phyloP scores from a whole-genome alignment of 2,888 invertebrate genomes.

The Gonocerus acuteangulatus region DNA sequence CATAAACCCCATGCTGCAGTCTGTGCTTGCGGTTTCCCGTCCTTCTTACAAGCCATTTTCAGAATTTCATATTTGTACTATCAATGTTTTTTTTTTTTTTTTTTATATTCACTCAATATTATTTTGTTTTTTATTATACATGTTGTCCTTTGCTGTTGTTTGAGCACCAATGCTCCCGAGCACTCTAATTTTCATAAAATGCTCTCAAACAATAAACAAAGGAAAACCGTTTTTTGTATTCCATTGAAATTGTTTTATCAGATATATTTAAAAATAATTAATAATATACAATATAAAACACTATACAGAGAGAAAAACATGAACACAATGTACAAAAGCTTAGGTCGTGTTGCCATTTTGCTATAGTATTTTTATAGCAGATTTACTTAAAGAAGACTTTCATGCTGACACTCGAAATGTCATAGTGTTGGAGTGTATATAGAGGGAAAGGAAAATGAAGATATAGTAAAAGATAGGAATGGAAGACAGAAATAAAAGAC shows the following conservation, averaged over 20 bases:
- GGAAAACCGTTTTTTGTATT: not conserved
- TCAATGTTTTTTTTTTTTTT: slow-evolving; percentile 3
- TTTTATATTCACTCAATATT: slow-evolving; percentile 5
- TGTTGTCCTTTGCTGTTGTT: not conserved
- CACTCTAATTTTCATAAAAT: not conserved
- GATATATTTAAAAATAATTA: slow-evolving; percentile 4
- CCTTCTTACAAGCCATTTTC: slow-evolving; percentile 38
- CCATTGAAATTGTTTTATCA: not conserved
- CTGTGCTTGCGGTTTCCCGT: slow-evolving; percentile 38
- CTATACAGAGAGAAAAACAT: slow-evolving; percentile 19
- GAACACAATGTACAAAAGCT: slow-evolving; percentile 26
- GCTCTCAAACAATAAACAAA: not conserved
- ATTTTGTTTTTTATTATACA: not conserved
- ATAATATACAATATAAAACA: slow-evolving; percentile 22
- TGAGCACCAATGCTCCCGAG: not conserved
- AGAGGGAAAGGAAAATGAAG: slow-evolving; percentile 21
- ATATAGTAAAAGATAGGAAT: slow-evolving; percentile 4
- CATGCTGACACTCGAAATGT: slow-evolving; percentile 31
- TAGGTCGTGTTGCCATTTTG: slow-evolving; percentile 32
- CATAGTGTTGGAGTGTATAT: slow-evolving; percentile 29
- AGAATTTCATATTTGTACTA: too few relatives aligned
- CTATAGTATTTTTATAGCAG: slow-evolving; percentile 20
- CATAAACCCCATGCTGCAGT: slow-evolving; percentile 39
- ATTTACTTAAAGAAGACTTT: slow-evolving; percentile 4
- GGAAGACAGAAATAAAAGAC: not conserved